Base-by-base conservation (phyloP, 2,797 vertebrate genomes). In the Macropodus opercularis region DNA sequence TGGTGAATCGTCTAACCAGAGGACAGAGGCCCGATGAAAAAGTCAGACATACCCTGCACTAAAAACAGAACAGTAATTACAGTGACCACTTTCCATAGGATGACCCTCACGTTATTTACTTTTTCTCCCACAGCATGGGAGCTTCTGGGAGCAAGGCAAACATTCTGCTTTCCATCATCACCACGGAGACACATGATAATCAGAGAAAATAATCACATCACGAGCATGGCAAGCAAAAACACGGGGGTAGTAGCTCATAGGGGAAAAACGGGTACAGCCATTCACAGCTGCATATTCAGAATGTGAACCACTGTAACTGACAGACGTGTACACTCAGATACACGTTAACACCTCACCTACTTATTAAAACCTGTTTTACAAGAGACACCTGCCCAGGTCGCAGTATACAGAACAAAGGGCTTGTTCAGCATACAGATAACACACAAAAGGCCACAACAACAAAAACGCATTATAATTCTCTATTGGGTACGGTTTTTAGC, bases 291-390 rank as follows among this genome's bases (percentile, higher is more conserved):
- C 32, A 49, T 18, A 48, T 41, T 47, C 36, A 68, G 32, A 32
- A 32, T 71, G 49, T 40, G 31, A 69, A 35, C 2, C 3, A 5
- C 44, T 54, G 67, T 56, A 8, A 50, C n/a, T 17, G 50, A 38
- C 66, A 57, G 31, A 56, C 40, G 42, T 53, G 31, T 60, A 42
- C 63, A 69, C 69, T 72, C 44, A 64, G 35, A 66, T 81, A 72
- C 35, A 80, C 73, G 75, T 83, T 47, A 70, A 44, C 39, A 54
- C 72, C 62, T 85, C 75, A 78, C 83, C 81, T 82, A 77, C 67
- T 77, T 75, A 73, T 75, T 68, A 72, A 85, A 88, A 88, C 85
- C 84, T 75, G 86, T 90, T 87, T 66, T 63, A 75, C 85, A 82
- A 81, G 85, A 58, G 63, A 56, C 59, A 69, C 84, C 82, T 80